Percentiles rank a stretch among this genome's conserved stretches.
Conservation (phyloP, 2,797 vertebrate genomes). For the Percopsis omiscomaycus region DNA sequence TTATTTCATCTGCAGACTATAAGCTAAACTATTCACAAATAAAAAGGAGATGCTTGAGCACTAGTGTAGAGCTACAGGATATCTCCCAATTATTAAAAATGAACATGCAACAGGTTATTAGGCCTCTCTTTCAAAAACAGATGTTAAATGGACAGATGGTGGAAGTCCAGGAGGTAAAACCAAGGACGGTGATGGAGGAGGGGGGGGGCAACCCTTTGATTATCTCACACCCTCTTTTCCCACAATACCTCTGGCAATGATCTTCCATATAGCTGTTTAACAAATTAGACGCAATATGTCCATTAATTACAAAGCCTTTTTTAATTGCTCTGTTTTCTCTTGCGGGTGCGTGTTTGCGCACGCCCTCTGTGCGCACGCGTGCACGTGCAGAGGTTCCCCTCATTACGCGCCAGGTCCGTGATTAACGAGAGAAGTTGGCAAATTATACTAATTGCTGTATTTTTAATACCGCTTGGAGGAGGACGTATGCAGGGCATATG, state of each 20-base stretch:
- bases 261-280: slow-evolving; percentile 62
- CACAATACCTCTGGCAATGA: slow-evolving; percentile 5
- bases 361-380: slow-evolving; percentile 19
- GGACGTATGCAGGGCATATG: neutral
- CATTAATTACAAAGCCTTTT: slow-evolving; percentile 66
- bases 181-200: slow-evolving; percentile 14
- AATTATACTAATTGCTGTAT: slow-evolving; percentile 75
- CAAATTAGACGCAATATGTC: slow-evolving; percentile 73
- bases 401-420: slow-evolving; percentile 70
- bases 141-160: slow-evolving; percentile 24
- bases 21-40: slow-evolving; percentile 14
- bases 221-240: slow-evolving; percentile 14
- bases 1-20: slow-evolving; percentile 7
- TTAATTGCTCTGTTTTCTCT: slow-evolving; percentile 71
- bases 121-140: neutral
- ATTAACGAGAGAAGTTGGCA: slow-evolving; percentile 74
- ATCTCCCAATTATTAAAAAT: too few relatives aligned
- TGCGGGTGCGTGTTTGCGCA: slow-evolving; percentile 21
- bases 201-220: slow-evolving; percentile 33
- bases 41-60: slow-evolving; percentile 5
- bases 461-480: slow-evolving; percentile 68
- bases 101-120: too few relatives aligned
- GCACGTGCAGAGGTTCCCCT: slow-evolving; percentile 56
- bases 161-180: slow-evolving; percentile 22
- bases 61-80: neutral